Conservation (phyloP, 2,797 vertebrate genomes). For the Loriculus beryllinus region DNA sequence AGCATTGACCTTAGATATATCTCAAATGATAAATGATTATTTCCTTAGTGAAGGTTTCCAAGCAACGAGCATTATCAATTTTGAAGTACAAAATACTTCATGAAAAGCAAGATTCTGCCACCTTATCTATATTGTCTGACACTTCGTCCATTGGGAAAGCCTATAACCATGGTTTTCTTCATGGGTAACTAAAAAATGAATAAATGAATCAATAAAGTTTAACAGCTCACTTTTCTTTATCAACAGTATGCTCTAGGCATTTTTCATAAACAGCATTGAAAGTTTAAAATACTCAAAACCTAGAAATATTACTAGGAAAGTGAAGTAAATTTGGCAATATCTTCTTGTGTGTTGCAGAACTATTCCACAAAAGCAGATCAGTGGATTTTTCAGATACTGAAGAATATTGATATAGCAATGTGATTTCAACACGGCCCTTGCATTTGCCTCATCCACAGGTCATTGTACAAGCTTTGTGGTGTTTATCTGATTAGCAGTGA, state of each 20-base stretch:
- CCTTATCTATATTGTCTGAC: background rate
- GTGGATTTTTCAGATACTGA: background rate
- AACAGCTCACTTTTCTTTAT: background rate
- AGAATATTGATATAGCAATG: background rate
- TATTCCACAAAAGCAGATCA: background rate
- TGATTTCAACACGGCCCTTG: background rate
- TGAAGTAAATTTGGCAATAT: background rate
- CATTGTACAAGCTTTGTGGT: background rate
- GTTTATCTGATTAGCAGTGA: background rate
- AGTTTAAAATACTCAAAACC: background rate
- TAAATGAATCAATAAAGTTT: background rate
- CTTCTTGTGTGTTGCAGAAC: background rate
- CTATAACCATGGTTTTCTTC: background rate
- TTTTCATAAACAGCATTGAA: background rate
- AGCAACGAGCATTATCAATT: conserved; percentile 1
- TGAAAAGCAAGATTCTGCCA: background rate
- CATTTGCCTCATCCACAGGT: background rate
- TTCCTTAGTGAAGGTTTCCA: background rate
- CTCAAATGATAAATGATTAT: background rate
- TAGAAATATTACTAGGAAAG: background rate
- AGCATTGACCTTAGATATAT: conserved; percentile 1
- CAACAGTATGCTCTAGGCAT: fast-evolving
- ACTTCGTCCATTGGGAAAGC: background rate
- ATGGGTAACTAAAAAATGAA: background rate
- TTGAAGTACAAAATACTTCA: background rate